Percentiles rank a stretch among this genome's conserved stretches.
phyloP scores from a whole-genome alignment of 2,888 invertebrate species.

The Epicampocera succincta region DNA sequence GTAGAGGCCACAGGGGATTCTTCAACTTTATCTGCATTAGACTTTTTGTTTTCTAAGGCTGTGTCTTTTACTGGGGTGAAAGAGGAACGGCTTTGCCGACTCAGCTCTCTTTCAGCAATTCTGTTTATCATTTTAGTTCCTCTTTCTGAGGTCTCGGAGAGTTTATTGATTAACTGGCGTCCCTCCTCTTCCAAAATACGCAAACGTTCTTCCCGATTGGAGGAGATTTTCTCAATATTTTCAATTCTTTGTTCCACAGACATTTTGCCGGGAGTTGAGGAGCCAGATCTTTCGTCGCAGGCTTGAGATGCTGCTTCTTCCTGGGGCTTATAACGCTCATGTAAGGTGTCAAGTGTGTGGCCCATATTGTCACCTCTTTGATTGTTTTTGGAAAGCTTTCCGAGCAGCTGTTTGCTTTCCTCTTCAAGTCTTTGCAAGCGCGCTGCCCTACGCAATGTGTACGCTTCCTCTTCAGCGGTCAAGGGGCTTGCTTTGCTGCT shows the following conservation, averaged over 20 bases:
- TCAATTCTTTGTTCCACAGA: slow-evolving; percentile 76
- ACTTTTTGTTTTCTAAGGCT: slow-evolving; percentile 60
- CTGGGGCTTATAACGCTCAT: slow-evolving; percentile 74
- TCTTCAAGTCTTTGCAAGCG: slow-evolving; percentile 86
- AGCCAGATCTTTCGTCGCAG: neutral
- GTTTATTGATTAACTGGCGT: slow-evolving; percentile 84
- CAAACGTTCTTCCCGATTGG: slow-evolving; percentile 76
- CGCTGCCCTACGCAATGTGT: slow-evolving; percentile 76
- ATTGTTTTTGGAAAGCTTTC: slow-evolving; percentile 74
- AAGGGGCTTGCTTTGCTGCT: slow-evolving; percentile 70
- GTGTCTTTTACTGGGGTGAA: slow-evolving; percentile 60
- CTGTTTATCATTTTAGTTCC: slow-evolving; percentile 78
- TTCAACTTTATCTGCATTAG: slow-evolving; percentile 42
- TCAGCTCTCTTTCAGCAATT: slow-evolving; percentile 77
- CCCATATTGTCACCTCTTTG: slow-evolving; percentile 75
- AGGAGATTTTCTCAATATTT: slow-evolving; percentile 77
- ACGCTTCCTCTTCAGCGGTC: slow-evolving; percentile 77
- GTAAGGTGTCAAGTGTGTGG: slow-evolving; percentile 76
- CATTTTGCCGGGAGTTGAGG: slow-evolving; percentile 12
- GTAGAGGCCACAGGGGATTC: slow-evolving; percentile 37
- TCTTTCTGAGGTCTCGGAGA: slow-evolving; percentile 77
- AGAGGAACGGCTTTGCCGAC: slow-evolving; percentile 70
- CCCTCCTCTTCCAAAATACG: slow-evolving; percentile 90
- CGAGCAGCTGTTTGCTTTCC: slow-evolving; percentile 88
- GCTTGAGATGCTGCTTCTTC: neutral